phyloP scores from a whole-genome alignment of 2,888 invertebrate genomes.

The Mythimna ferrago region DNA sequence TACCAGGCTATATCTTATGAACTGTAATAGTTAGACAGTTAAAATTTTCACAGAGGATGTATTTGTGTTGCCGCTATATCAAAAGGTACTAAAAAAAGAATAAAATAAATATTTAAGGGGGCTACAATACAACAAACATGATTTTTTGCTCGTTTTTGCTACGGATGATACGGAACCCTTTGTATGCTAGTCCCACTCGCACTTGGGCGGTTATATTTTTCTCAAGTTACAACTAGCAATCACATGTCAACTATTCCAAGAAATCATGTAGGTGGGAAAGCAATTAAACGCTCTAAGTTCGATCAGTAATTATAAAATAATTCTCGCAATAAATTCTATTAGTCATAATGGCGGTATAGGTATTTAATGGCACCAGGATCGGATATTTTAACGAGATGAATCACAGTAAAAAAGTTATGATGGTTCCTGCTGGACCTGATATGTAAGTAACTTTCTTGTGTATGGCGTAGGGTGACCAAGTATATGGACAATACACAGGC shows the following conservation, averaged over 20 bases:
- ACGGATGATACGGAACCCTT: too few species aligned
- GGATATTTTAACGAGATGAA: slow-evolving; percentile 56
- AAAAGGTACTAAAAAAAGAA: too few species aligned
- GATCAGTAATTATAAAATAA: slow-evolving; percentile 26
- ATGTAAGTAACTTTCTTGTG: slow-evolving; percentile 49
- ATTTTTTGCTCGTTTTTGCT: too few species aligned
- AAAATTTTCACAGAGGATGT: too few species aligned
- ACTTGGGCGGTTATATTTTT: background rate
- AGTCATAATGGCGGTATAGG: slow-evolving; percentile 42
- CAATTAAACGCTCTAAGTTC: slow-evolving; percentile 25
- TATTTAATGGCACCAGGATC: slow-evolving; percentile 48
- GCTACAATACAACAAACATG: too few species aligned
- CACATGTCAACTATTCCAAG: slow-evolving; percentile 20
- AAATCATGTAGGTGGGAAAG: slow-evolving; percentile 33
- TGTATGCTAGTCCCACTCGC: too few species aligned
- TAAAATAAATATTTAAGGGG: too few species aligned
- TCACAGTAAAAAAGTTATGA: slow-evolving; percentile 58
- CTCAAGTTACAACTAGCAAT: background rate
- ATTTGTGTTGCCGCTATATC: too few species aligned
- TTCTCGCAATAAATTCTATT: slow-evolving; percentile 45
- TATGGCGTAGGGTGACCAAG: slow-evolving; percentile 53
- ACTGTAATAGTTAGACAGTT: too few species aligned
- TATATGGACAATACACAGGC: background rate
- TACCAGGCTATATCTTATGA: too few species aligned
- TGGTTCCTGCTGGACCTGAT: slow-evolving; percentile 41